Evolutionary conservation across 1,140 invertebrate genomes (phyloP), one percentile per base, ranked within the genome.

Genomic region (Cataglyphis hispanica): DNA sequence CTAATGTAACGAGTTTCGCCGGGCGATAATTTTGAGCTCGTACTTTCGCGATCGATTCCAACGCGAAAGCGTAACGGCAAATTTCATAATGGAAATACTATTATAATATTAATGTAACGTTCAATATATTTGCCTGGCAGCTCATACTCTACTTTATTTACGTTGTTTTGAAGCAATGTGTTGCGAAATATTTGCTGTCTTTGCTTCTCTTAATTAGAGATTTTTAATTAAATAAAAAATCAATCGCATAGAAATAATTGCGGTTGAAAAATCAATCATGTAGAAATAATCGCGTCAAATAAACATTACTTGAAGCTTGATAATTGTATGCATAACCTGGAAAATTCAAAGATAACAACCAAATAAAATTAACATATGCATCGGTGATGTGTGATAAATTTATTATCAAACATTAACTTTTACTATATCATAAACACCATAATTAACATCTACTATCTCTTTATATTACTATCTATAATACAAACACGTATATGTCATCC

Each of bases 1-100:
- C 22, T 90, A 87, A 90, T 86, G 77, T 86, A 90, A 90, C 86
- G 67, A 80, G 83, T 75, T 63, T n/a, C 43, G 50, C 61, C 46
- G 63, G n/a, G 31, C 84, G 61, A 46, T 76, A 86, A 85, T 90
- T 86, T 84, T 76, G 72, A 90, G 76, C 63, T 86, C 86, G 63
- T 80, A 75, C 81, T 77, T 60, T 64, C 63, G 34, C 58, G 58
- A 72, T 88, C 70, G 60, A 85, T 74, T n/a, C 27, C n/a, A 58
- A n/a, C 61, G 74, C 53, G 78, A 74, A 76, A 89, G 64, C 84
- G 66, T 76, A 76, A 88, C 81, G 74, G 58, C 87, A 88, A 86
- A 86, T 89, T 89, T 70, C 37, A 70, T 63, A 84, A 86, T 61
- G 76, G 86, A 75, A 74, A 87, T 31, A 16, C 43, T 83, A 37